Evolutionary conservation across 1,140 invertebrate genomes (phyloP), one percentile per base, ranked within the genome.

Genomic region (Anoplophora glabripennis): DNA sequence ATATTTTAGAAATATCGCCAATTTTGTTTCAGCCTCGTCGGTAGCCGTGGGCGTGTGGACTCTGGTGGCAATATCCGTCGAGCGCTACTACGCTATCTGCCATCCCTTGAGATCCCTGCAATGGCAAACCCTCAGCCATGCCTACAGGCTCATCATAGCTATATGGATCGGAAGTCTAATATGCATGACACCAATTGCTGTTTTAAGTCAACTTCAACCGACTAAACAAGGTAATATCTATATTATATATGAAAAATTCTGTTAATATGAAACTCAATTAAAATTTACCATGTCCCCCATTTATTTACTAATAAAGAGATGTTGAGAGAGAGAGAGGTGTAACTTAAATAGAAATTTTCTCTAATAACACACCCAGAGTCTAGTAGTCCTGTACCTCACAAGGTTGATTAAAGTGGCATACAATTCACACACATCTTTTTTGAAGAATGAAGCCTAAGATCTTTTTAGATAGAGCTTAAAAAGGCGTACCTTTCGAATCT

Each of bases 51-150:
- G 80, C 7, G 83, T 80, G 14, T 87, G 85, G 80, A 89, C 86
- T 4, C 66, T 89, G 44, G 85, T 87, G 7, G 82, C 84, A 33
- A 87, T 89, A 64, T 85, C 84, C 1, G 75, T 88, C 52, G 86
- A 89, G 69, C 72, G 86, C 7, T 89, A 86, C 68, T 87, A 84
- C 67, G 86, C 87, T 55, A 88, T 89, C 59, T 88, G 86, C 69
- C 80, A 83, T 62, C 87, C 86, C 0, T 72, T 89, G 12, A 75
- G 80, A 56, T 85, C 83, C 4, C 66, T 83, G 53, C 74, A 79
- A 52, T 87, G 87, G 85, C 86, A 89, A 70, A 88, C 86, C 0
- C 65, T 81, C 28, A 82, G 79, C 8, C 85, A 87, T 70, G 81
- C 84, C 35, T 85, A 84, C 71, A 82, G 80, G 66, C 79, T 82